Conservation (phyloP, 2,113 vertebrate species). For the Tupaia tana region DNA sequence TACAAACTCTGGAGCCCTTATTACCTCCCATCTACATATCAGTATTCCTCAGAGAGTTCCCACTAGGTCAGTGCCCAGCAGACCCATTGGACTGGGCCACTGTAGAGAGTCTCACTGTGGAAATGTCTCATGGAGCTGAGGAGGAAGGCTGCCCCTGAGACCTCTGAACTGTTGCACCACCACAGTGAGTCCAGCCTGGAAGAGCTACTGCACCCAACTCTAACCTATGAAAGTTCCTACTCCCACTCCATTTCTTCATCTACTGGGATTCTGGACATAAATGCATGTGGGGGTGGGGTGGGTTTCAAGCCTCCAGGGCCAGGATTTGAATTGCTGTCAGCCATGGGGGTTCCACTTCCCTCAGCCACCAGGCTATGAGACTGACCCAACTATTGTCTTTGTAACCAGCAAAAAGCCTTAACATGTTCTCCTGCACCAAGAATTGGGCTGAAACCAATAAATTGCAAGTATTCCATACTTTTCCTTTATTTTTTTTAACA, state of each 20-base stretch:
- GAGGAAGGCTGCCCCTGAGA: not conserved
- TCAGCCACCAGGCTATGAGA: no score
- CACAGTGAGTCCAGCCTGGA: not conserved
- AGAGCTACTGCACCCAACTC: not conserved
- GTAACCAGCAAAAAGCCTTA: not conserved
- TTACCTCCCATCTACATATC: no score
- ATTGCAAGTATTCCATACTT: not conserved
- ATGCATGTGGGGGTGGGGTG: no score
- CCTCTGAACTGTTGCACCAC: not conserved
- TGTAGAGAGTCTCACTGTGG: no score
- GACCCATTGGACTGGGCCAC: no score
- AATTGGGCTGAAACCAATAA: not conserved
- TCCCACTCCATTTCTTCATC: no score
- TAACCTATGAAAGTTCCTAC: not conserved
- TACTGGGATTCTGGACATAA: no score
- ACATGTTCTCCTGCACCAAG: not conserved
- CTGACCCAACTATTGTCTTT: not conserved
- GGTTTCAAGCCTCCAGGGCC: no score
- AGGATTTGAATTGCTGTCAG: no score
- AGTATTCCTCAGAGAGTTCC: not conserved
- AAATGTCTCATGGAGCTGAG: not conserved
- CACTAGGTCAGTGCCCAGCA: not conserved
- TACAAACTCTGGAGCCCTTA: no score
- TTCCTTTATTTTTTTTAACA: not conserved
- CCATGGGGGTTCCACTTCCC: no score